A percentile compares a stretch with the other conserved stretches of the same genome.
phyloP scores from a whole-genome alignment of 2,888 invertebrate species.

The Scaeva pyrastri region DNA sequence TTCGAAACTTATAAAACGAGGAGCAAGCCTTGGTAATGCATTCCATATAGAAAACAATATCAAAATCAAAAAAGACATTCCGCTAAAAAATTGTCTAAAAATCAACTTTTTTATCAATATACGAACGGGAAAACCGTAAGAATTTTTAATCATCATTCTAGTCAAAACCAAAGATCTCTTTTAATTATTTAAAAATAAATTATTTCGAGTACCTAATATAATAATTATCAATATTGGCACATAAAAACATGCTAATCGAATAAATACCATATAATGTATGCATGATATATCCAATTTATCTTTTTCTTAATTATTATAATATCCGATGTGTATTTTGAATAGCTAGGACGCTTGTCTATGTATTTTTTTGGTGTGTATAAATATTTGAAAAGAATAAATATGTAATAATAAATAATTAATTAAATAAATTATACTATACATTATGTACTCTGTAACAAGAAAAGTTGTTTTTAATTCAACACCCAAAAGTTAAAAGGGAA shows the following conservation, averaged over 20 bases:
- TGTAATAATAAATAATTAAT: neutral
- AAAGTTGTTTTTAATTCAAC: neutral
- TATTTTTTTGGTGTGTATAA: constrained; percentile 59
- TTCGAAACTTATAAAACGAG: constrained; percentile 94
- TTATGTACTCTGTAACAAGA: constrained; percentile 6
- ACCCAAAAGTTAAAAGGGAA: too few relatives aligned
- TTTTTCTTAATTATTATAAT: constrained; percentile 18
- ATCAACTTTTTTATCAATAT: constrained; percentile 27
- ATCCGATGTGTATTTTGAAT: constrained; percentile 41
- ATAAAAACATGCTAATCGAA: constrained; percentile 28
- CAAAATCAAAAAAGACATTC: constrained; percentile 30
- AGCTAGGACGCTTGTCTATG: constrained; percentile 53
- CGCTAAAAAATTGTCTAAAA: constrained; percentile 1
- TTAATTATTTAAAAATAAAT: constrained; percentile 35
- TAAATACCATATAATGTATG: neutral
- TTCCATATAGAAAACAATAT: constrained; percentile 47
- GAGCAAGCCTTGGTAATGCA: constrained; percentile 56
- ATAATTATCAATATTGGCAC: constrained; percentile 31
- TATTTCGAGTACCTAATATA: constrained; percentile 18
- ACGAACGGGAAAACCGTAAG: constrained; percentile 18
- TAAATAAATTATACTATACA: constrained; percentile 12
- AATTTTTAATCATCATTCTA: constrained; percentile 49
- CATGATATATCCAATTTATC: constrained; percentile 19
- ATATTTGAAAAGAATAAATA: constrained; percentile 7
- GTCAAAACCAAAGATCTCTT: constrained; percentile 66